Base-by-base conservation (phyloP, 2,888 invertebrate genomes). In the Quadroppia sp. region DNA sequence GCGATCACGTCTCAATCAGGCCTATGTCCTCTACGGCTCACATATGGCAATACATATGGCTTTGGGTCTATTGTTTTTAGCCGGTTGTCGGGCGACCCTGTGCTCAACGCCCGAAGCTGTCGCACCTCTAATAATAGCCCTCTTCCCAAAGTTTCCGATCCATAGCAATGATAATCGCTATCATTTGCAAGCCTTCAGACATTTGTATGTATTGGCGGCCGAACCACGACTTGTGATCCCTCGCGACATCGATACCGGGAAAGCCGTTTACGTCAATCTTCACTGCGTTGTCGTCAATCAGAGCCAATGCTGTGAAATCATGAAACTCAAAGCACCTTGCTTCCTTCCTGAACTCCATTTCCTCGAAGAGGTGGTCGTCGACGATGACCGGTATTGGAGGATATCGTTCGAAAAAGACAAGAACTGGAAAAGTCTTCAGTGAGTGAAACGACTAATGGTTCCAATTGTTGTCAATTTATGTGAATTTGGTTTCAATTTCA, bases 1-100 rank as follows among this genome's bases (percentile, higher is more conserved):
- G 78, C 87, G 96, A 72, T 88, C 89, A 71, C 86, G 93, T 74
- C 89, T 94, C 6, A 77, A 79, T 67, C 6, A 87, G 87, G 78
- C 87, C 77, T 86, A 88, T 70, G 87, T 89, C 50, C 89, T 92
- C 0, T 95, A 96, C 82, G 92, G 93, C 30, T 90, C 91, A 15
- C 92, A 99, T 85, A 89, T 97, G 87, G 94, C 94, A 17, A 90
- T 92, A n/a, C 95, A 96, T 82, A 92, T 94, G 90, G 89, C 96
- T 0, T 84, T 96, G 53, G 98, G 98, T 0, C 86, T 99, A 77
- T 83, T 97, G 56, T 97, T 96, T 83, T 85, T 99, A 70, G 97
- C 97, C 9, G 95, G 94, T 28, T 96, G 98, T 0, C 88, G 93
- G 77, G 93, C 89, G 77, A 83, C 83, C 0, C 79, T 86, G 73